Percentiles rank a stretch among this genome's conserved stretches.
Conservation (phyloP, 2,797 vertebrate genomes). For the Eremophila alpestris region DNA sequence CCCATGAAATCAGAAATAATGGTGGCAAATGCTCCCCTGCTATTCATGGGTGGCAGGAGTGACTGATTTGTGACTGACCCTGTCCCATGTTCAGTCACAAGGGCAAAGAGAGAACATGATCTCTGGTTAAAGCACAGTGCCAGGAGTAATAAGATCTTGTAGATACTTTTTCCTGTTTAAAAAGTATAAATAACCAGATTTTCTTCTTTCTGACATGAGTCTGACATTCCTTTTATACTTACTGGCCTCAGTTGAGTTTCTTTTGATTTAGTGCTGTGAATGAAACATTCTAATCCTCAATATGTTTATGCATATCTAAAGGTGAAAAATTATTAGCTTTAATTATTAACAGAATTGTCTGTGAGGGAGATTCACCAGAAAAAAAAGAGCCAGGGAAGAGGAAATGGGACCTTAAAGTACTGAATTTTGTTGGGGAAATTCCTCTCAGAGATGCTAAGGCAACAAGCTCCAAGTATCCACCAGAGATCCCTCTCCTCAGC, state of each 20-base stretch:
- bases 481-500: neutral
- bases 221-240: neutral
- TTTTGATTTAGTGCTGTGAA: neutral
- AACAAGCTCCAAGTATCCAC: neutral
- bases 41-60: rapidly evolving
- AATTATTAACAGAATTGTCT: neutral
- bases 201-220: neutral
- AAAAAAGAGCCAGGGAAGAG: neutral
- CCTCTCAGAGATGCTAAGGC: neutral
- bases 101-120: neutral
- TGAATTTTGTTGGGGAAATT: neutral
- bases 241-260: neutral
- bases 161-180: neutral
- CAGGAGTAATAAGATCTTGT: neutral
- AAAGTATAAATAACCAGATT: neutral
- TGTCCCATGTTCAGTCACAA: neutral
- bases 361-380: neutral
- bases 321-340: neutral
- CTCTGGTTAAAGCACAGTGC: neutral
- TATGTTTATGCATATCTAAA: neutral
- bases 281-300: neutral
- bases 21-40: neutral
- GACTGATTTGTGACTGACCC: neutral
- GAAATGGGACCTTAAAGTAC: neutral
- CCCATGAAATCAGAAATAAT: neutral